phyloP scores from a whole-genome alignment of 2,113 vertebrate genomes.

The Aptenodytes patagonicus region DNA sequence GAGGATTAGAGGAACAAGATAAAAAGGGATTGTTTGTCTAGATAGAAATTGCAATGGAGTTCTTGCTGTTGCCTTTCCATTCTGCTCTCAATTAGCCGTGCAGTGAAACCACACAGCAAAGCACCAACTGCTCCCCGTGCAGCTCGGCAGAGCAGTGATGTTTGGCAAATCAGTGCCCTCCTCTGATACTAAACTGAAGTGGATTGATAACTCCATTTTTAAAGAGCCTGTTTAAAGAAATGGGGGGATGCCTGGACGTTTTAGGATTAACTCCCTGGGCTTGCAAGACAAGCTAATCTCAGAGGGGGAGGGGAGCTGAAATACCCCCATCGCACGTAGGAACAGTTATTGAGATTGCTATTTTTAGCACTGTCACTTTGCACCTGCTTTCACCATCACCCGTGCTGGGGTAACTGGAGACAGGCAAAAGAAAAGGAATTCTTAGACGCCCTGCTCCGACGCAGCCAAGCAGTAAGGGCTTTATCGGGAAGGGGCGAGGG shows the following conservation, averaged over 20 bases:
- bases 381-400: constrained; percentile 18
- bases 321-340: rapidly evolving
- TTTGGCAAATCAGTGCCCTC: not conserved
- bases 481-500: rapidly evolving
- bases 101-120: rapidly evolving
- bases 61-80: not conserved
- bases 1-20: not conserved
- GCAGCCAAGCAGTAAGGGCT: not conserved
- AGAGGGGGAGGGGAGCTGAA: not conserved
- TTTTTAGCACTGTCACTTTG: not conserved
- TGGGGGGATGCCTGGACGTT: not conserved
- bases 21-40: not conserved
- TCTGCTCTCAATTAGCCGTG: rapidly evolving
- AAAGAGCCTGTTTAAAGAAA: not conserved
- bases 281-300: not conserved
- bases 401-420: not conserved
- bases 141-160: rapidly evolving
- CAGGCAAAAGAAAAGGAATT: not conserved
- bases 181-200: rapidly evolving
- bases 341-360: not conserved
- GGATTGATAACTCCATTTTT: rapidly evolving
- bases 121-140: not conserved
- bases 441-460: rapidly evolving
- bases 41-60: not conserved
- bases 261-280: not conserved